Conservation (phyloP, 2,113 vertebrate species). For the Tricholaema leucomelas region DNA sequence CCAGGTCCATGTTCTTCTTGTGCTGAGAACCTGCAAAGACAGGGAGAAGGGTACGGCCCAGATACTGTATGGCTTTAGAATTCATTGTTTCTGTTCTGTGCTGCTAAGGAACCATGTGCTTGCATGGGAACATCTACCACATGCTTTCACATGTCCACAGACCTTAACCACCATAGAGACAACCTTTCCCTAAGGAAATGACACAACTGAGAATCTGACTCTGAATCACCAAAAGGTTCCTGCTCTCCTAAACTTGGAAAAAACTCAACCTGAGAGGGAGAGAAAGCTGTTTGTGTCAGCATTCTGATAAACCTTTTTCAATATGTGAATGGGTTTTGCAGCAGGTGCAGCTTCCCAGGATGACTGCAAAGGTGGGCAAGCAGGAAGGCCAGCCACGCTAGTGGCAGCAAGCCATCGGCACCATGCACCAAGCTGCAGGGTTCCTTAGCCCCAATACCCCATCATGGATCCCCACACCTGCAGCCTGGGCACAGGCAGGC, state of each 20-base stretch:
- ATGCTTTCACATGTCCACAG: background rate
- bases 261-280: background rate
- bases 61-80: background rate
- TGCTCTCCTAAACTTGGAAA: background rate
- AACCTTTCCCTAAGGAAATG: background rate
- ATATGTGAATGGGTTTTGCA: background rate
- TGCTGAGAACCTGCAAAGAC: background rate
- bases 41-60: background rate
- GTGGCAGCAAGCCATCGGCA: background rate
- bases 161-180: background rate
- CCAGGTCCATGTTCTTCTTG: too few species aligned
- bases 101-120: background rate
- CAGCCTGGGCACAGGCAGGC: background rate
- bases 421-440: background rate
- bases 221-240: background rate
- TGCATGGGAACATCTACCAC: background rate
- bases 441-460: background rate
- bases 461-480: too few species aligned
- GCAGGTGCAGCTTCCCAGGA: background rate
- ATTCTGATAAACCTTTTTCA: background rate
- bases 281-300: background rate
- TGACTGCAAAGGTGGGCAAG: background rate
- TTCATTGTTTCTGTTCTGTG: background rate
- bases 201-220: background rate
- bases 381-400: background rate